A percentile compares a stretch with the other conserved stretches of the same genome.
Evolutionary conservation across 2,888 invertebrate genomes (phyloP).

Genomic region (Leptopilina myrica): DNA sequence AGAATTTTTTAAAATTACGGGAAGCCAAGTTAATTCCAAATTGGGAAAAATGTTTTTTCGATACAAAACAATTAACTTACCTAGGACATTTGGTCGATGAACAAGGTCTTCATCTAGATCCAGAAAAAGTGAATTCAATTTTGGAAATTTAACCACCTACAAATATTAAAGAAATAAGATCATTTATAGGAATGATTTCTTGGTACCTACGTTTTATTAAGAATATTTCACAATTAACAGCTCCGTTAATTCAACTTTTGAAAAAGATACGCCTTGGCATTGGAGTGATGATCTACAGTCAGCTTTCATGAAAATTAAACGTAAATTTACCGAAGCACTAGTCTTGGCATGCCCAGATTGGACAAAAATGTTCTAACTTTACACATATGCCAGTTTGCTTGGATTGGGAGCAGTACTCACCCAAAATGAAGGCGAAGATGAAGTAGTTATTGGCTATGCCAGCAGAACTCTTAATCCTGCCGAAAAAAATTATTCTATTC

Average conservation of each 20-base stretch:
- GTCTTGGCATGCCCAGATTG: constrained; percentile 46
- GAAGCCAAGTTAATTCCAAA: background rate
- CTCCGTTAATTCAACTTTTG: constrained; percentile 37
- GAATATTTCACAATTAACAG: constrained; percentile 23
- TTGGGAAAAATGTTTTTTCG: no score
- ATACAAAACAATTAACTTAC: constrained; percentile 49
- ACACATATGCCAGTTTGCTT: constrained; percentile 46
- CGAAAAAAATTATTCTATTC: no score
- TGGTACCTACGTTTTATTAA: constrained; percentile 55
- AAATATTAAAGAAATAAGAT: constrained; percentile 52
- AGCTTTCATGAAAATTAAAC: constrained; percentile 43
- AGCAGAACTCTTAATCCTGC: constrained; percentile 41
- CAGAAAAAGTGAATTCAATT: constrained; percentile 48
- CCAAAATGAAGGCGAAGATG: background rate
- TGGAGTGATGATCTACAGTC: constrained; percentile 35
- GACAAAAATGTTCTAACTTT: constrained; percentile 34
- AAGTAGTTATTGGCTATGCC: constrained; percentile 50
- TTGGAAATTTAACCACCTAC: constrained; percentile 39
- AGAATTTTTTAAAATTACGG: background rate
- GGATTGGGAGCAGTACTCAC: constrained; percentile 45
- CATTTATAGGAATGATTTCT: constrained; percentile 58
- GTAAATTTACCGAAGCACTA: constrained; percentile 16
- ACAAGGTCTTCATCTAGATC: constrained; percentile 44
- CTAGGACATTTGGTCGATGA: constrained; percentile 49
- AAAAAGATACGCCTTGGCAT: constrained; percentile 41